Conservation (phyloP, 2,113 vertebrate genomes). For the Xenus cinereus region DNA sequence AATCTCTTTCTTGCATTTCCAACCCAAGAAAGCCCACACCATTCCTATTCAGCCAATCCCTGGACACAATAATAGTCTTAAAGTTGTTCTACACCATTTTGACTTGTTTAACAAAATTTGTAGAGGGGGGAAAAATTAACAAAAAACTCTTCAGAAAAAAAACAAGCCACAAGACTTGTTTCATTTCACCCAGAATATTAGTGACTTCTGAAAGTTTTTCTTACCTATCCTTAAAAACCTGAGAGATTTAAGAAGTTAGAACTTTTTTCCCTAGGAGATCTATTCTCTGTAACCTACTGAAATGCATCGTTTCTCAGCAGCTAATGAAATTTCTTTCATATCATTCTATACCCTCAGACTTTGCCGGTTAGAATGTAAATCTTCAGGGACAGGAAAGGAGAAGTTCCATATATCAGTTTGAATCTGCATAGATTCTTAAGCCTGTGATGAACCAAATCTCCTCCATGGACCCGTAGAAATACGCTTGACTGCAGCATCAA, state of each 20-base stretch:
- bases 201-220: neutral
- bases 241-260: neutral
- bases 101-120: neutral
- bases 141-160: neutral
- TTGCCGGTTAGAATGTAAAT: neutral
- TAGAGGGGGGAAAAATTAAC: fast-evolving
- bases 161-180: neutral
- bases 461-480: neutral
- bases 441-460: neutral
- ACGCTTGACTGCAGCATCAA: neutral
- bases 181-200: neutral
- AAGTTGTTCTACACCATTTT: neutral
- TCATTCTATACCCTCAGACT: neutral
- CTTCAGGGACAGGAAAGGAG: neutral
- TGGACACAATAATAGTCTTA: neutral
- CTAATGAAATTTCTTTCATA: neutral
- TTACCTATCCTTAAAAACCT: neutral
- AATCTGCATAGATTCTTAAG: neutral
- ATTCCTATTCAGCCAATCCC: neutral
- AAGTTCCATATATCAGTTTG: neutral
- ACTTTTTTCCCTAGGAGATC: neutral
- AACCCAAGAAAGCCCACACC: neutral
- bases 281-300: neutral
- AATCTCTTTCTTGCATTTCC: neutral
- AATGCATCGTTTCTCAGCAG: neutral